phyloP scores from a whole-genome alignment of 2,797 vertebrate genomes.

The Urosaurus nigricauda region DNA sequence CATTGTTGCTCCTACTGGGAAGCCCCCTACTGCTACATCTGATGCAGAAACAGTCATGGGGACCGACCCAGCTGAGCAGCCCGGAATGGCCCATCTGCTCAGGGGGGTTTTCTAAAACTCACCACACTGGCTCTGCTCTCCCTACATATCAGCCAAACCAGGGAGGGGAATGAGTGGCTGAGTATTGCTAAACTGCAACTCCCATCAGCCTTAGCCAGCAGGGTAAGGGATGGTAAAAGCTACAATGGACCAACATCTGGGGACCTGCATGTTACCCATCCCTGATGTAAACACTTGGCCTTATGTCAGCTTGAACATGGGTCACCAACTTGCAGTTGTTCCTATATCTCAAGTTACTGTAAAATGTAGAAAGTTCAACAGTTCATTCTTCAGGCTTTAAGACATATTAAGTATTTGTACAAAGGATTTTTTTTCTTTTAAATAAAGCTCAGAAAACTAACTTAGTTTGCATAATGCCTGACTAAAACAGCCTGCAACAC shows the following conservation, averaged over 20 bases:
- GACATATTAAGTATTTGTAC: background rate
- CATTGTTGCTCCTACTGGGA: no score
- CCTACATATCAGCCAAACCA: background rate
- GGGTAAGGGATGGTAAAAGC: background rate
- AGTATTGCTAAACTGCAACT: background rate
- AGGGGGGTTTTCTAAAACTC: no score
- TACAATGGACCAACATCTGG: background rate
- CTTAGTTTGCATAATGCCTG: conserved; percentile 18
- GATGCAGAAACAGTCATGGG: no score
- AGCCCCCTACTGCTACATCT: no score
- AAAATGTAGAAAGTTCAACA: conserved; percentile 12
- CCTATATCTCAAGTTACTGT: conserved; percentile 18
- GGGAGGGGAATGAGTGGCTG: background rate
- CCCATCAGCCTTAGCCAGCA: background rate
- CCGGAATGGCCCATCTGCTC: no score
- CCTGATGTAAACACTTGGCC: background rate
- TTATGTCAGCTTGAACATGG: conserved; percentile 1
- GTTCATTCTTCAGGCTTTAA: conserved; percentile 16
- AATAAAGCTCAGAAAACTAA: conserved; percentile 7
- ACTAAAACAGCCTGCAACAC: conserved; percentile 31
- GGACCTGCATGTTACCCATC: background rate
- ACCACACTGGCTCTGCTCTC: background rate
- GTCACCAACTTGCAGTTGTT: conserved; percentile 21
- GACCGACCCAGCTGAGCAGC: no score
- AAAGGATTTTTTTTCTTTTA: background rate